Evolutionary conservation across 2,113 vertebrate species (phyloP).

Genomic region (Callipepla squamata): DNA sequence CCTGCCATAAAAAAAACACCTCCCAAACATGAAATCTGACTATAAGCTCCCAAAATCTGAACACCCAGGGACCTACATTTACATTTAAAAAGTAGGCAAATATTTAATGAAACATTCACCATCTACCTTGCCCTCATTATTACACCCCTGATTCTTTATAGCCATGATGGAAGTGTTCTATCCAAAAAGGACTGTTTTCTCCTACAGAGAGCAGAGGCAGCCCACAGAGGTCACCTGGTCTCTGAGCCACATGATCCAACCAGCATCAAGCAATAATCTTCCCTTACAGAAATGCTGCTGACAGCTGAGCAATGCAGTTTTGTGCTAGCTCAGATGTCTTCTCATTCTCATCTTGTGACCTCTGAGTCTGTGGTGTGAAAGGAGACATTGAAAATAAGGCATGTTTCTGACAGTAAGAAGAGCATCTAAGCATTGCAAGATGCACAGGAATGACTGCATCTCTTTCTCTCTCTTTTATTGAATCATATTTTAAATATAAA

Average conservation of each 20-base stretch:
- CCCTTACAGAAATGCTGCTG: accelerated
- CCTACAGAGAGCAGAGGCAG: background rate
- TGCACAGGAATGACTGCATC: background rate
- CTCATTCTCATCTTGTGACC: accelerated
- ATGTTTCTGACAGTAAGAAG: background rate
- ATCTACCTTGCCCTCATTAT: background rate
- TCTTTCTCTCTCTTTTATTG: background rate
- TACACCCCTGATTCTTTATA: accelerated
- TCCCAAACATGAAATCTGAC: background rate
- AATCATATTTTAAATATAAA: background rate
- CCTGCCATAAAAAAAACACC: background rate
- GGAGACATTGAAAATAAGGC: background rate
- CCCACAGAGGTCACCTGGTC: accelerated
- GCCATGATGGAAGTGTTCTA: accelerated
- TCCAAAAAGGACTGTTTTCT: background rate
- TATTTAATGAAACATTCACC: background rate
- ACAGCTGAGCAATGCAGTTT: background rate
- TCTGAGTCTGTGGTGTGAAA: background rate
- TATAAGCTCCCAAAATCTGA: background rate
- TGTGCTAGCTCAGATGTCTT: background rate
- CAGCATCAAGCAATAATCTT: too few species aligned
- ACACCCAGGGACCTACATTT: background rate
- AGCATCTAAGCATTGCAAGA: background rate
- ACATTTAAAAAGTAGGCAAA: background rate
- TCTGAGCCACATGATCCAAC: accelerated